Percentiles rank a stretch among this genome's conserved stretches.
phyloP scores from a whole-genome alignment of 2,113 vertebrate species.

The Ibidorhyncha struthersii region DNA sequence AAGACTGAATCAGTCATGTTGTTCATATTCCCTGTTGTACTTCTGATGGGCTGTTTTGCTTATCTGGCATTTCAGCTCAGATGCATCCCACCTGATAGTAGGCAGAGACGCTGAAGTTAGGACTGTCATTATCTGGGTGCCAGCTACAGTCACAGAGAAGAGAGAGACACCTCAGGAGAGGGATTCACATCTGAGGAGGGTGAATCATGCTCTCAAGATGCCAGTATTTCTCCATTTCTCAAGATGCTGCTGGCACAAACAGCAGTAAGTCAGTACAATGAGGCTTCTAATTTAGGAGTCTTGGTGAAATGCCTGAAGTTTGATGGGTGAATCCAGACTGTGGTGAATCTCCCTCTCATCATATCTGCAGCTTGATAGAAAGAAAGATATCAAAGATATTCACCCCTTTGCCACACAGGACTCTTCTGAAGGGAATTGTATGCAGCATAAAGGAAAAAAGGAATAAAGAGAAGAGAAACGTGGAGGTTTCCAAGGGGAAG shows the following conservation, averaged over 20 bases:
- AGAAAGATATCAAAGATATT: slow-evolving; percentile 2
- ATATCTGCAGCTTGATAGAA: background rate
- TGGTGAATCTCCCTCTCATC: slow-evolving; percentile 18
- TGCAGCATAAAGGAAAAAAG: background rate
- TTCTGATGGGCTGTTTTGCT: slow-evolving; percentile 12
- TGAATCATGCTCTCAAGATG: slow-evolving; percentile 69
- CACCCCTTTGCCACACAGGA: background rate
- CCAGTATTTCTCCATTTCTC: slow-evolving; percentile 58
- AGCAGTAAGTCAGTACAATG: slow-evolving; percentile 66
- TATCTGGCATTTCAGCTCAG: background rate
- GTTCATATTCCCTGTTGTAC: background rate
- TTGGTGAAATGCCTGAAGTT: slow-evolving; percentile 44
- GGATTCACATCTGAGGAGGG: slow-evolving; percentile 63
- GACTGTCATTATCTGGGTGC: slow-evolving; percentile 3
- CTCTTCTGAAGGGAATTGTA: background rate
- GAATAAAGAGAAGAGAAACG: background rate
- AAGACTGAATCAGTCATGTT: background rate
- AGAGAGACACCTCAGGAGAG: slow-evolving; percentile 59
- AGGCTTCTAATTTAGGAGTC: slow-evolving; percentile 63
- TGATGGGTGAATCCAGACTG: slow-evolving; percentile 31
- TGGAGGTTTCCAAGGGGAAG: slow-evolving; percentile 6
- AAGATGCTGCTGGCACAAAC: slow-evolving; percentile 68
- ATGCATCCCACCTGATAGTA: slow-evolving; percentile 19
- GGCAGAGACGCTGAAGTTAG: background rate
- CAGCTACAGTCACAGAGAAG: slow-evolving; percentile 31